Evolutionary conservation across 1,140 invertebrate genomes (phyloP), one percentile per base, ranked within the genome.

Genomic region (Caenorhabditis brenneri): DNA sequence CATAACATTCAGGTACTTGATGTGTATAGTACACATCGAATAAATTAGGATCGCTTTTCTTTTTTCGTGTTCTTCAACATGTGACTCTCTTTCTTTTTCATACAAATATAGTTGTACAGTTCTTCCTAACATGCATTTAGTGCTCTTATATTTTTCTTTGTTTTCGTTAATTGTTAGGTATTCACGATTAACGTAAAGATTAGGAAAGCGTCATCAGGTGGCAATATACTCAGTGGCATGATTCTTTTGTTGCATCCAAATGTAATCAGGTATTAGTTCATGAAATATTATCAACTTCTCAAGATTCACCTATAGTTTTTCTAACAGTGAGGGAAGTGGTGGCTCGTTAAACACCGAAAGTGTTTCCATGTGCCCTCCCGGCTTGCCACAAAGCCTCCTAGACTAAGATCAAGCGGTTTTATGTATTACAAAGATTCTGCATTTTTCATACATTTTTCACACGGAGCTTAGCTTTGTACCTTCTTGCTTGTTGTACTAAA

Each of bases 371-470:
- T 74, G 65, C 65, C 65, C 24, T 12, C 33, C 33, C 60, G 55
- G 27, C 27, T n/a, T 15, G 19, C 58, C 58, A 65, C 58, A 36
- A 65, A 65, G 19, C 10, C 53, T 24, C 10, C 58, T n/a, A 3
- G 22, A 4, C 58, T 12, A n/a, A n/a, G 15, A 24, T 74, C 65
- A 42, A 33, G 58, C 15, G 2, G 31, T 74, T n/a, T 74, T 42
- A 74, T 74, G 36, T 74, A 42, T 74, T 74, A 74, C 65, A 74
- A 74, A 74, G 36, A 74, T 74, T 46, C 4, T 42, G 65, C 65
- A 74, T 74, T 74, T 74, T 74, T 65, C 58, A 36, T 42, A 36
- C 65, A 74, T 74, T 74, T 74, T 74, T 65, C 58, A 36, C 65
- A 31, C 15, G 29, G 2, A 74, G 36, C 33, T 24, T 7, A 4